These are phyloP conservation scores for Furcifer pardalis DNA, from an alignment of 2,797 vertebrate genomes.

Conservation along the genomic window DNA sequence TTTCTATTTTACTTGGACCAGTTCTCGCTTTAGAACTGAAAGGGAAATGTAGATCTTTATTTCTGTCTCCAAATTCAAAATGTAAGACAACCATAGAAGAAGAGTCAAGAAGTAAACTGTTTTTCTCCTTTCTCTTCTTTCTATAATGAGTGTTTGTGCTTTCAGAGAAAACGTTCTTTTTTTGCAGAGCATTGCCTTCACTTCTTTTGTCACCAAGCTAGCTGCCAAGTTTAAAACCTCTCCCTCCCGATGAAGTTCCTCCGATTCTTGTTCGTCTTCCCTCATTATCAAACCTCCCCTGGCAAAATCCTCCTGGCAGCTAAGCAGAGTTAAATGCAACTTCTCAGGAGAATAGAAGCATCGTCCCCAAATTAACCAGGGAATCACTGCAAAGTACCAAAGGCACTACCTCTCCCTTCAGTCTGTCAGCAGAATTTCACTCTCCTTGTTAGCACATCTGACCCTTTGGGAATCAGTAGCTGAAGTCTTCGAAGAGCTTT, in stretches of 20 bases:
- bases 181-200: not conserved
- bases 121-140: too few relatives aligned
- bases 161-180: too few relatives aligned
- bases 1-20: too few relatives aligned
- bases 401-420: conserved; percentile 26
- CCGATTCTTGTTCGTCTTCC: conserved; percentile 21
- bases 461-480: conserved; percentile 45
- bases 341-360: conserved; percentile 38
- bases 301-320: conserved; percentile 50
- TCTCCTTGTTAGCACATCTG: not conserved
- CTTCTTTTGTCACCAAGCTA: conserved; percentile 43
- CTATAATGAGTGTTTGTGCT: not conserved
- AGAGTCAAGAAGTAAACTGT: not conserved
- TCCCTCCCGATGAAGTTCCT: conserved; percentile 28
- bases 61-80: not conserved
- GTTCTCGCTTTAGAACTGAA: too few relatives aligned
- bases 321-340: conserved; percentile 46
- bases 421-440: conserved; percentile 14
- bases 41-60: too few relatives aligned
- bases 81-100: not conserved
- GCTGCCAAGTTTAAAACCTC: conserved; percentile 4
- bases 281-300: conserved; percentile 53
- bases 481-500: conserved; percentile 6
- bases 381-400: conserved; percentile 37
- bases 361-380: conserved; percentile 48